These are phyloP conservation scores for Xanthorhoe designata DNA, from an alignment of 2,888 invertebrate genomes.

Conservation along the genomic window DNA sequence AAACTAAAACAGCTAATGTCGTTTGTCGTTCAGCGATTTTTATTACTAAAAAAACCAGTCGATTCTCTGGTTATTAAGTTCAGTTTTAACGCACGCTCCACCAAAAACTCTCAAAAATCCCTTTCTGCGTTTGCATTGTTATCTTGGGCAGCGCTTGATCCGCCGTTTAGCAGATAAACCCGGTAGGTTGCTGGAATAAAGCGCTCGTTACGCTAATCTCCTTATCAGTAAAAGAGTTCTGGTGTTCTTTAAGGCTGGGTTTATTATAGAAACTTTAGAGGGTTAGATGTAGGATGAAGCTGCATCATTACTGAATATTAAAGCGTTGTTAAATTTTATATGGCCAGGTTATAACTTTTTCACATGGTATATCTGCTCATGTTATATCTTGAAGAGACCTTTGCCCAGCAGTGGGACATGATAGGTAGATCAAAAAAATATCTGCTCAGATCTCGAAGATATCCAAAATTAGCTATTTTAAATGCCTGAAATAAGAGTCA, in stretches of 20 bases:
- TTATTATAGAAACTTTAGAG: constrained; percentile 10
- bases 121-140: constrained; percentile 29
- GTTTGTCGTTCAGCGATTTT: background rate
- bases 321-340: no score
- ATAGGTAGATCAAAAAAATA: no score
- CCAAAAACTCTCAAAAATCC: constrained; percentile 39
- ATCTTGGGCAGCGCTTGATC: constrained; percentile 43
- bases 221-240: constrained; percentile 46
- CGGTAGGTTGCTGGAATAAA: constrained; percentile 39
- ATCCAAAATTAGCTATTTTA: no score
- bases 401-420: no score
- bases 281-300: background rate
- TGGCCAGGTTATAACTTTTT: no score
- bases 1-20: no score
- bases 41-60: background rate
- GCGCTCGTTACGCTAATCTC: constrained; percentile 46
- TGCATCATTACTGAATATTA: background rate
- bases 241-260: constrained; percentile 25
- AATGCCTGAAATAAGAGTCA: no score
- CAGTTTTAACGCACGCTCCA: constrained; percentile 6
- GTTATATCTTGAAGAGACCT: no score
- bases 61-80: background rate
- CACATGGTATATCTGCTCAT: no score
- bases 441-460: no score
- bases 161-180: constrained; percentile 46